These are phyloP conservation scores for Heliconius cydno DNA, from an alignment of 2,888 invertebrate species.

Conservation along the genomic window DNA sequence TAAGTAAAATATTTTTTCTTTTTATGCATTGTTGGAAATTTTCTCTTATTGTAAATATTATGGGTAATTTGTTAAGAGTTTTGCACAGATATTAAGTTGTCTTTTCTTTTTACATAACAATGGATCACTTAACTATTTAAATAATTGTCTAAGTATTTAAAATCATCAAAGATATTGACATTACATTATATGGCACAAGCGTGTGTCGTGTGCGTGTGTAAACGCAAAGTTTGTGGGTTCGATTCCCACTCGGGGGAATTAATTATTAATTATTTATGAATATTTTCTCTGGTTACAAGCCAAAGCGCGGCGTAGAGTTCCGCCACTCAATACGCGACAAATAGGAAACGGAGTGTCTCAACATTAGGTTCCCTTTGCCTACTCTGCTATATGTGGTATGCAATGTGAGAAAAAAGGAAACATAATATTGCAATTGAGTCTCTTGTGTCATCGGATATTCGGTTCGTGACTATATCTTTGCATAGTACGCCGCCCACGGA, in stretches of 20 bases:
- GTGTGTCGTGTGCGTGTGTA: too few species aligned
- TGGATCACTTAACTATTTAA: background rate
- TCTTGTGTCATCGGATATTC: constrained; percentile 27
- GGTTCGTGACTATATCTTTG: constrained; percentile 21
- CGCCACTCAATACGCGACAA: too few species aligned
- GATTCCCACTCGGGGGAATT: too few species aligned
- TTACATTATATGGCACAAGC: background rate
- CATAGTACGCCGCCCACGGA: constrained; percentile 23
- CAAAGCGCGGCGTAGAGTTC: too few species aligned
- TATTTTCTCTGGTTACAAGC: too few species aligned
- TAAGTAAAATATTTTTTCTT: background rate
- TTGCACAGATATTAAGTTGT: background rate
- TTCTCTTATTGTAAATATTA: constrained; percentile 3
- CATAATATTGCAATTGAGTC: background rate
- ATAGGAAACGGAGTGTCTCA: too few species aligned
- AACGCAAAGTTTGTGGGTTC: too few species aligned
- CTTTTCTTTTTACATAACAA: constrained; percentile 4
- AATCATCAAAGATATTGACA: background rate
- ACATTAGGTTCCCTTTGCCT: too few species aligned
- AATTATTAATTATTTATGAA: too few species aligned
- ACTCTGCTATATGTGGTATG: too few species aligned
- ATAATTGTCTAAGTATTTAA: background rate
- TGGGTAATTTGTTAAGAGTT: background rate
- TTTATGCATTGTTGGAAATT: background rate
- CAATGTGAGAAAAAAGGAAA: too few species aligned